Percentiles rank a stretch among this genome's conserved stretches.
These are phyloP conservation scores for Pinctada fucata DNA, from an alignment of 2,888 invertebrate species.

Conservation along the genomic window DNA sequence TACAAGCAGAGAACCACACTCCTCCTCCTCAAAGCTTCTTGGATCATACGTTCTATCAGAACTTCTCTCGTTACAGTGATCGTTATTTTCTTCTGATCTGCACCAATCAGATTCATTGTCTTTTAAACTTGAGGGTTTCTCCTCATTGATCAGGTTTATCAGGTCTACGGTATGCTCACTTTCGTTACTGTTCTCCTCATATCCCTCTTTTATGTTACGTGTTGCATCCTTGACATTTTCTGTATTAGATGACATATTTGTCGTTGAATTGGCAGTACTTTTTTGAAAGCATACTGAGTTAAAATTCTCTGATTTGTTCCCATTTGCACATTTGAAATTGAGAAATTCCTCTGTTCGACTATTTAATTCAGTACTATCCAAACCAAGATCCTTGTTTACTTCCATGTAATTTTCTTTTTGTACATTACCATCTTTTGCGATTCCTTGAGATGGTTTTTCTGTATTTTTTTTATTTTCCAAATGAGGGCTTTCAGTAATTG, in stretches of 20 bases:
- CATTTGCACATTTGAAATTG: too few species aligned
- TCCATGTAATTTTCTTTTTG: too few species aligned
- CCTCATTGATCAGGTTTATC: slow-evolving; percentile 10
- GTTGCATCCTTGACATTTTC: not conserved
- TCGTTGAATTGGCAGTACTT: too few species aligned
- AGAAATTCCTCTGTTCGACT: too few species aligned
- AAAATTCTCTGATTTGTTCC: too few species aligned
- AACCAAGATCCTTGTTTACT: too few species aligned
- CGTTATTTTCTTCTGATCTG: too few species aligned
- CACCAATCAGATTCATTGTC: not conserved
- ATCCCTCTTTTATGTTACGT: not conserved
- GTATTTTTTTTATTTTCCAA: not conserved
- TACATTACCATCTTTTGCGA: not conserved
- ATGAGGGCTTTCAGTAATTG: too few species aligned
- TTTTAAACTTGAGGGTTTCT: not conserved
- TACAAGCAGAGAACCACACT: slow-evolving; percentile 54
- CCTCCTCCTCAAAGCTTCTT: slow-evolving; percentile 29
- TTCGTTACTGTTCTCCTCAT: not conserved
- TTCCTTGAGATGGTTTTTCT: not conserved
- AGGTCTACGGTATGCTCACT: not conserved
- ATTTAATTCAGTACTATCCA: too few species aligned
- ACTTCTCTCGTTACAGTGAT: too few species aligned
- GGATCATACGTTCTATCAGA: slow-evolving; percentile 7
- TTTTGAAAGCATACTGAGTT: too few species aligned
- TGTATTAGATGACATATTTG: not conserved